Conservation (phyloP, 2,888 invertebrate species). For the Lepidochrysops patricia region DNA sequence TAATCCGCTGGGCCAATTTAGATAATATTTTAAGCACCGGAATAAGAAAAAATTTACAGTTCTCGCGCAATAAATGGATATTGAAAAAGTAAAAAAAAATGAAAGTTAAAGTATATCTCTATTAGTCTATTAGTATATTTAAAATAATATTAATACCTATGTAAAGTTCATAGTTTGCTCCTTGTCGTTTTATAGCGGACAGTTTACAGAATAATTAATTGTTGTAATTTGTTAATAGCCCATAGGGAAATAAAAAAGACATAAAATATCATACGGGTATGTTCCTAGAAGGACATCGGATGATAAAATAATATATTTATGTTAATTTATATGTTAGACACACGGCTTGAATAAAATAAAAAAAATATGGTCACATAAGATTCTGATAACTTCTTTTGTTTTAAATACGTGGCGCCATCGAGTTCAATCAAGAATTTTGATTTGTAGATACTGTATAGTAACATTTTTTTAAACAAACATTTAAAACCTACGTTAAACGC, state of each 20-base stretch:
- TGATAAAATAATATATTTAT: constrained; percentile 3
- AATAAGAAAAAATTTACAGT: too few relatives aligned
- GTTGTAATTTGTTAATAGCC: background rate
- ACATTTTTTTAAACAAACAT: too few relatives aligned
- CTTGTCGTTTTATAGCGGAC: background rate
- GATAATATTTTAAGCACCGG: too few relatives aligned
- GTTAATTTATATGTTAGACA: background rate
- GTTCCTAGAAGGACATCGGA: background rate
- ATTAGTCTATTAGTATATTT: too few relatives aligned
- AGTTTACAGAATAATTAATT: background rate
- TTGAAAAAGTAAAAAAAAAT: too few relatives aligned
- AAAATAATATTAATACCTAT: too few relatives aligned
- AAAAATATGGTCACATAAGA: background rate
- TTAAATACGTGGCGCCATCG: background rate
- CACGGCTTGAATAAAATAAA: background rate
- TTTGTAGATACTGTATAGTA: too few relatives aligned
- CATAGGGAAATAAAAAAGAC: background rate
- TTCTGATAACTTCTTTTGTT: background rate
- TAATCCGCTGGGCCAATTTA: too few relatives aligned
- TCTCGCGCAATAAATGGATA: too few relatives aligned
- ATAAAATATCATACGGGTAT: background rate
- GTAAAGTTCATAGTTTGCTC: background rate
- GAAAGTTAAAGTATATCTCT: too few relatives aligned
- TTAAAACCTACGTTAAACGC: too few relatives aligned
- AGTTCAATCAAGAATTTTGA: too few relatives aligned